A percentile compares a stretch with the other conserved stretches of the same genome.
Conservation (phyloP, 1,140 invertebrate genomes). For the Antheraea mylitta region DNA sequence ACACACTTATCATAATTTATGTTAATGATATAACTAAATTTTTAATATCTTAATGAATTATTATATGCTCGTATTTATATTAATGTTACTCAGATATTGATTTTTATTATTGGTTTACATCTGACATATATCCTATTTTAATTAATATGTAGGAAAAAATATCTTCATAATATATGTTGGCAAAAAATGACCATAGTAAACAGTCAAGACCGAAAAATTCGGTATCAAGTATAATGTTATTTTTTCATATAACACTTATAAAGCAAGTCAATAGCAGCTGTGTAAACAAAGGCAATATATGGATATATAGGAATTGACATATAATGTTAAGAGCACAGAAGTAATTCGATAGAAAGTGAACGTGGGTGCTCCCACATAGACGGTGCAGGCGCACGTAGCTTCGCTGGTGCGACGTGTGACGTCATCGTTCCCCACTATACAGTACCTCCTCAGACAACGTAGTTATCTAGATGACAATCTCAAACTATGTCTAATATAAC, state of each 20-base stretch:
- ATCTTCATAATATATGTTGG: too few species aligned
- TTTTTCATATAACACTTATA: background rate
- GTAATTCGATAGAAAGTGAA: slow-evolving; percentile 59
- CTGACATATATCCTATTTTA: background rate
- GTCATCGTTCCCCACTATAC: slow-evolving; percentile 29
- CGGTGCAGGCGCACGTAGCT: slow-evolving; percentile 22
- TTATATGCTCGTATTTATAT: too few species aligned
- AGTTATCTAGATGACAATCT: slow-evolving; percentile 1
- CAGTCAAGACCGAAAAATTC: too few species aligned
- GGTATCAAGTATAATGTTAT: background rate
- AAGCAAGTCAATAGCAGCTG: background rate
- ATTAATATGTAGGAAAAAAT: background rate
- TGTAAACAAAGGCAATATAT: background rate
- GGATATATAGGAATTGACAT: slow-evolving; percentile 26
- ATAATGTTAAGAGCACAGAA: slow-evolving; percentile 19
- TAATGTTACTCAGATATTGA: background rate
- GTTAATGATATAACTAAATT: too few species aligned
- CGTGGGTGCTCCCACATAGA: slow-evolving; percentile 39
- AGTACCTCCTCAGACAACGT: slow-evolving; percentile 8
- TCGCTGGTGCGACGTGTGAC: slow-evolving; percentile 24
- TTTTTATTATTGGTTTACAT: background rate
- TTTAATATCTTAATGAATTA: too few species aligned
- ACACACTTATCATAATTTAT: too few species aligned
- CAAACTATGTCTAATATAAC: background rate
- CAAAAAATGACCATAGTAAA: too few species aligned